Base-by-base conservation (phyloP, 2,888 invertebrate species). In the Acanthosepion pharaonis region DNA sequence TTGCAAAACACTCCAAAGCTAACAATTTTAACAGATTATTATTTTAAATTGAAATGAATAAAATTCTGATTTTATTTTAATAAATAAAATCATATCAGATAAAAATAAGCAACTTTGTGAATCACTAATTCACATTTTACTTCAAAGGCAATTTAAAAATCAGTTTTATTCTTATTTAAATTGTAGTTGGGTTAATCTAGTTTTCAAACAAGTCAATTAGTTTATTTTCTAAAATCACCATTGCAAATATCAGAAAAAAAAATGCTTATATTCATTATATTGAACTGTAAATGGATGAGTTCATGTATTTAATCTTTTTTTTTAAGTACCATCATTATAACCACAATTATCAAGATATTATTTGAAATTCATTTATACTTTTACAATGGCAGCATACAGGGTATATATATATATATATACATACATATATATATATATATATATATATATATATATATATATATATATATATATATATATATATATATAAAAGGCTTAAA, bases 1-100 rank as follows among this genome's bases (percentile, higher is more conserved):
- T 78, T 33, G n/a, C n/a, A 78, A 78, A 78, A 78, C 78, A 78
- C 78, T 78, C n/a, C n/a, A 78, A 78, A n/a, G n/a, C n/a, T 78
- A 78, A 78, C n/a, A 78, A 78, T 23, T 59, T 59, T 59, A 59
- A 59, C 59, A 23, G 59, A 59, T 20, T 59, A 59, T 59, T 59
- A 59, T 6, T 59, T 59, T 23, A 59, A 3, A 59, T n/a, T n/a
- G 78, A 78, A 78, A 33, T 78, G 11, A n/a, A 78, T 78, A 33
- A 78, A n/a, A 78, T n/a, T n/a, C 2, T 59, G 59, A 23, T 59
- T 59, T 59, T 59, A 59, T 59, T 23, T 42, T 42, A 42, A n/a
- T 78, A 78, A 9, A 78, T 78, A 78, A 78, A 78, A 78, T n/a
- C n/a, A 9, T 78, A n/a, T n/a, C 11, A 78, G n/a, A 78, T 78